Base-by-base conservation (phyloP, 2,797 vertebrate species). In the Lates japonicus region DNA sequence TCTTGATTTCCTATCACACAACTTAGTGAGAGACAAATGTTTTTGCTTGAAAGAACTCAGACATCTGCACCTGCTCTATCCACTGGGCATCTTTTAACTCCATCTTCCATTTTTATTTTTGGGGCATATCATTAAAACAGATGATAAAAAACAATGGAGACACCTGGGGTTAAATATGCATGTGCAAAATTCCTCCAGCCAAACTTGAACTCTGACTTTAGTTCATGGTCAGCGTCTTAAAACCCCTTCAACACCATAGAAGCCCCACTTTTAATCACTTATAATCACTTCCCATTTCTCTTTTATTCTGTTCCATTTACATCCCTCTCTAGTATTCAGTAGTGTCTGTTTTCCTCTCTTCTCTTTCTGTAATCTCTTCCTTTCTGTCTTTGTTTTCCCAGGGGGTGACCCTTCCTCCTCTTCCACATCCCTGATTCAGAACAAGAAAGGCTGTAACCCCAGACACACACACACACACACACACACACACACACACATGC, bases 381-480 rank as follows among this genome's bases (percentile, higher is more conserved):
- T 83, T 59, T 78, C 54, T 35, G 33, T 74, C 44, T 75, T 52
- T 74, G 46, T 78, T 80, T 88, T 88, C 87, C 77, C 85, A 82
- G 70, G 70, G 51, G 79, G 51, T 58, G 70, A 81, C 72, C 86
- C 74, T 86, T 86, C 86, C 80, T 84, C 69, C 66, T 89, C 86
- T 91, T 90, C 83, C 92, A 92, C 88, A 78, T 85, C 85, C 88
- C 64, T 87, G 88, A 81, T 83, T 90, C 87, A 81, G 90, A 90
- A 90, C 88, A 90, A 91, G 87, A 87, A 82, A 48, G 46, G 54
- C 64, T 90, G 85, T 92, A 92, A 90, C 89, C 83, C 58, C 88
- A 90, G 81, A 89, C 88, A 84, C 66, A 89, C 73, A 71, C 74
- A 82, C 63, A 73, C 75, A 81, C 88, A 84, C 66, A 89, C 73